phyloP scores from a whole-genome alignment of 2,888 invertebrate species.

The Emmelina monodactyla region DNA sequence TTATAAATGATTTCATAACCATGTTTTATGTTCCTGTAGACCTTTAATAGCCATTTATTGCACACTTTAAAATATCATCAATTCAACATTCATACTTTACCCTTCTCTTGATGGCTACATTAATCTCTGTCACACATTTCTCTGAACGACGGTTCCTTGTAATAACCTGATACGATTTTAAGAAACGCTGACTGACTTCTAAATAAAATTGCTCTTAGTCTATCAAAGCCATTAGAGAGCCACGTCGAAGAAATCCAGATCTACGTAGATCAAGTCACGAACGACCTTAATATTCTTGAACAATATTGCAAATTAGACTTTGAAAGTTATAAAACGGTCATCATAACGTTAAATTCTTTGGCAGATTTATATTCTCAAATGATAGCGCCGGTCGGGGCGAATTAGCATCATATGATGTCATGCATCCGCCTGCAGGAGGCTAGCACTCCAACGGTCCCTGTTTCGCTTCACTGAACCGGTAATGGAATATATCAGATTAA shows the following conservation, averaged over 20 bases:
- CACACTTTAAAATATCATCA: no score
- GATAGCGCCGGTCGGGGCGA: slow-evolving; percentile 36
- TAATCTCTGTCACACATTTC: no score
- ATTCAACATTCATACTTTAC: no score
- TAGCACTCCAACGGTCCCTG: slow-evolving; percentile 47
- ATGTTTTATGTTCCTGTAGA: not conserved
- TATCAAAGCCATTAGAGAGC: no score
- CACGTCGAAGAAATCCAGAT: no score
- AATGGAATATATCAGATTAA: slow-evolving; percentile 53
- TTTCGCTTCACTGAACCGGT: slow-evolving; percentile 48
- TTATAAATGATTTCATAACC: not conserved
- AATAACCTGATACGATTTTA: no score
- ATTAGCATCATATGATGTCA: slow-evolving; percentile 57
- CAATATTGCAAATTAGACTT: not conserved
- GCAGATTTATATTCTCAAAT: slow-evolving; percentile 39
- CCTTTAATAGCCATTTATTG: no score
- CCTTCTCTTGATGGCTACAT: no score
- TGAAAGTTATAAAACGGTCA: slow-evolving; percentile 18
- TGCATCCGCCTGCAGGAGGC: slow-evolving; percentile 45
- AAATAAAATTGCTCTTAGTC: no score
- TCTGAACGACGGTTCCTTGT: no score
- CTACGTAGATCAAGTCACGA: no score
- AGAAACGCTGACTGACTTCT: no score
- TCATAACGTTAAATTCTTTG: slow-evolving; percentile 27
- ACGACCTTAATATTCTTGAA: not conserved